Conservation (phyloP, 2,113 vertebrate genomes). For the Rhizomys pruinosus region DNA sequence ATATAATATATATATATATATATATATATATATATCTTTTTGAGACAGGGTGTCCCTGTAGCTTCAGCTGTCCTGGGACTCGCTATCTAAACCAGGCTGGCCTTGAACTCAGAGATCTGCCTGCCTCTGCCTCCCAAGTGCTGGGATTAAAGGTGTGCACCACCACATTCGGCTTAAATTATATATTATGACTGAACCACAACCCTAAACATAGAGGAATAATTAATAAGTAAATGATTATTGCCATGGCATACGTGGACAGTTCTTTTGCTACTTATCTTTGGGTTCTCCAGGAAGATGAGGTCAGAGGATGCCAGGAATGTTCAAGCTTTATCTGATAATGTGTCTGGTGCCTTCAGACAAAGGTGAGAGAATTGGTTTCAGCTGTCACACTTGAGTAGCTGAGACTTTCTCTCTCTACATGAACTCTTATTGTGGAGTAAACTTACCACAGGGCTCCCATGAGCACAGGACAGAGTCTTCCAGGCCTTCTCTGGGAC, state of each 20-base stretch:
- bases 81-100: no score
- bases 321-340: neutral
- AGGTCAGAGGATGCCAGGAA: neutral
- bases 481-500: neutral
- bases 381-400: neutral
- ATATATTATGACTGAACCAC: neutral
- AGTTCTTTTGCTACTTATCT: neutral
- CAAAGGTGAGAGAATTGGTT: neutral
- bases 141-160: no score
- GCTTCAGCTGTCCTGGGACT: no score
- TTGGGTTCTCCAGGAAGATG: neutral
- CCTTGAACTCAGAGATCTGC: no score
- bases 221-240: neutral
- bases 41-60: no score
- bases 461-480: neutral
- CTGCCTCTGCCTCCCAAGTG: no score
- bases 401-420: neutral
- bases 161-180: no score
- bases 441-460: neutral
- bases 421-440: neutral
- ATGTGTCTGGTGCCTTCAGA: neutral
- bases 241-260: neutral
- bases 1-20: no score
- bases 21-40: no score
- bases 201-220: neutral